Percentiles rank a stretch among this genome's conserved stretches.
Evolutionary conservation across 2,113 vertebrate genomes (phyloP).

Genomic region (Mastomys coucha): DNA sequence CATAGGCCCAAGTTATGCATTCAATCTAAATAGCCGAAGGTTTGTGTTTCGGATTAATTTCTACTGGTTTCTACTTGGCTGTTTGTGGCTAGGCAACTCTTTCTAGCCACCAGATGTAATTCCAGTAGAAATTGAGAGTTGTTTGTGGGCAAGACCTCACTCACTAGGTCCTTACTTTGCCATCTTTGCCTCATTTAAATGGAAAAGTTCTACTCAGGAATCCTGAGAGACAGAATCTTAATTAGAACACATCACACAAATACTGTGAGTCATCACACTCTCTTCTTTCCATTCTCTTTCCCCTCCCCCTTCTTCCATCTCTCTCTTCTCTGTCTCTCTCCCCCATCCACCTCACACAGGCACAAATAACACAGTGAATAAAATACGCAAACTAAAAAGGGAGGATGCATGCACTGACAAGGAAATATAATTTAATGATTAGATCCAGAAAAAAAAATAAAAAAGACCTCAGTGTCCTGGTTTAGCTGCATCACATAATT

Average conservation of each 20-base stretch:
- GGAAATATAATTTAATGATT: conserved; percentile 29
- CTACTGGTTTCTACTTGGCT: background rate
- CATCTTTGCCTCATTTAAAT: background rate
- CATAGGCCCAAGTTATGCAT: background rate
- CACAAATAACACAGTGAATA: background rate
- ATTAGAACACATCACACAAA: background rate
- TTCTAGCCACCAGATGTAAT: background rate
- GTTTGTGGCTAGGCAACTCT: background rate
- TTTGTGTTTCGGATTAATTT: background rate
- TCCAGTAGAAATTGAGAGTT: background rate
- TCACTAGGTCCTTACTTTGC: background rate
- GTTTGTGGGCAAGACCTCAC: background rate
- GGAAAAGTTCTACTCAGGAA: conserved; percentile 22
- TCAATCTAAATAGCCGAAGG: background rate
- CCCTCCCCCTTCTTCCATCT: background rate
- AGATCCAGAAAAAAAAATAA: background rate
- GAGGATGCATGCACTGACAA: background rate
- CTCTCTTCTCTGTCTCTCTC: background rate
- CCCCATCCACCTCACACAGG: background rate
- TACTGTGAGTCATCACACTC: background rate
- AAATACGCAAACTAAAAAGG: conserved; percentile 37
- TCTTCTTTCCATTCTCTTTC: background rate
- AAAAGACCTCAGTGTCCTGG: background rate
- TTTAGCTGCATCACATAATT: conserved; percentile 15
- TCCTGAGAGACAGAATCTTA: conserved; percentile 23